Evolutionary conservation across 2,888 invertebrate genomes (phyloP).

Genomic region (Omphaloscelis lunosa): DNA sequence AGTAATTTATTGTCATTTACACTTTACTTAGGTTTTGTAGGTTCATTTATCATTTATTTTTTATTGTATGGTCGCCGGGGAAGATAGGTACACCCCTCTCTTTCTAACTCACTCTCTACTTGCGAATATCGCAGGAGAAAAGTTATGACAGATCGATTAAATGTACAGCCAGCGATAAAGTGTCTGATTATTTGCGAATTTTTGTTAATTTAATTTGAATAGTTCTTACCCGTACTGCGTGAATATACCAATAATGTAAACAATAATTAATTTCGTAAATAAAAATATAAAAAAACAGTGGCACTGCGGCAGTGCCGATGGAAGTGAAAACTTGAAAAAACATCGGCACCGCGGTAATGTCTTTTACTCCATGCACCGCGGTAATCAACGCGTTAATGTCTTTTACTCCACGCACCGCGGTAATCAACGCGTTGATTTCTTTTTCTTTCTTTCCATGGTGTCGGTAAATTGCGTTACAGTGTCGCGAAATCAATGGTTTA

Average conservation of each 20-base stretch:
- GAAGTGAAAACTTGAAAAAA: too few relatives aligned
- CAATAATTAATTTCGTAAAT: not conserved
- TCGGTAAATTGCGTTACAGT: too few relatives aligned
- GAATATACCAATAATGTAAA: not conserved
- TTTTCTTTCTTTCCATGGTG: too few relatives aligned
- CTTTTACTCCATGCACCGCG: too few relatives aligned
- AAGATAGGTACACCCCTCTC: not conserved
- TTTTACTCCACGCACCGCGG: too few relatives aligned
- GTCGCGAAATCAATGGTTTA: too few relatives aligned
- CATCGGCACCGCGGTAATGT: too few relatives aligned
- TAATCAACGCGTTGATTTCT: too few relatives aligned
- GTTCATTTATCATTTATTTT: conserved; percentile 27
- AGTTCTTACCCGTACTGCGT: not conserved
- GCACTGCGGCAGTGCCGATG: too few relatives aligned
- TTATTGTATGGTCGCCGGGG: not conserved
- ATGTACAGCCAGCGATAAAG: not conserved
- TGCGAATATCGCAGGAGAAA: not conserved
- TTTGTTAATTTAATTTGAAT: not conserved
- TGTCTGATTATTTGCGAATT: not conserved
- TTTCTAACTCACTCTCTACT: not conserved
- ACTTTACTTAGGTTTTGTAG: conserved; percentile 29
- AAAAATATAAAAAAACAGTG: not conserved
- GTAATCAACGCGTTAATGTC: too few relatives aligned
- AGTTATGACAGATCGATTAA: not conserved
- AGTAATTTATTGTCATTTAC: conserved; percentile 55